Conservation (phyloP, 2,888 invertebrate genomes). For the Apamea monoglypha region DNA sequence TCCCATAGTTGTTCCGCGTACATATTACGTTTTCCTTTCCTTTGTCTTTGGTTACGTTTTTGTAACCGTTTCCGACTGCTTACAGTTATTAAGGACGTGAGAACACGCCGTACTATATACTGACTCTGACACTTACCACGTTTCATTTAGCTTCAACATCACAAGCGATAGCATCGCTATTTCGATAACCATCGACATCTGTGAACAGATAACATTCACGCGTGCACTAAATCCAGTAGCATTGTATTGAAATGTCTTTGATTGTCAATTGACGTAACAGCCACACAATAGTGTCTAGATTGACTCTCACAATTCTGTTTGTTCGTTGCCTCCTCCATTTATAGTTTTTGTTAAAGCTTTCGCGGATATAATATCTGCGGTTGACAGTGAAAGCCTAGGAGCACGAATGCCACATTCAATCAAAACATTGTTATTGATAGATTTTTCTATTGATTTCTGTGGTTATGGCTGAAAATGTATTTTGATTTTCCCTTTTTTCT, state of each 20-base stretch:
- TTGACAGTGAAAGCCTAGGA: conserved; percentile 75
- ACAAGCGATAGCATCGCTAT: conserved; percentile 72
- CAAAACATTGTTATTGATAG: conserved; percentile 59
- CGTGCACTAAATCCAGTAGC: conserved; percentile 53
- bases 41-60: conserved; percentile 87
- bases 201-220: conserved; percentile 55
- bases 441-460: conserved; percentile 60
- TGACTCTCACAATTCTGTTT: conserved; percentile 61
- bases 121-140: conserved; percentile 75
- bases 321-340: conserved; percentile 66
- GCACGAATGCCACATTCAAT: conserved; percentile 66
- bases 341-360: conserved; percentile 73
- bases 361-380: conserved; percentile 72
- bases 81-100: conserved; percentile 88
- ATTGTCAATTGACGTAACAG: conserved; percentile 55
- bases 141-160: conserved; percentile 78
- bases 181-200: conserved; percentile 75
- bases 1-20: conserved; percentile 80
- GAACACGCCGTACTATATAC: conserved; percentile 77
- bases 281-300: conserved; percentile 62
- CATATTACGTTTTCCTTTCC: conserved; percentile 85
- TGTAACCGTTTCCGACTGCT: conserved; percentile 87
- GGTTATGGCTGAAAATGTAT: conserved; percentile 56
- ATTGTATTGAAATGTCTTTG: conserved; percentile 60
- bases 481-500: conserved; percentile 35